Evolutionary conservation across 64 coral and sea anemone genomes (phyloP).

Genomic region (Dendrophyllia cribrosa): DNA sequence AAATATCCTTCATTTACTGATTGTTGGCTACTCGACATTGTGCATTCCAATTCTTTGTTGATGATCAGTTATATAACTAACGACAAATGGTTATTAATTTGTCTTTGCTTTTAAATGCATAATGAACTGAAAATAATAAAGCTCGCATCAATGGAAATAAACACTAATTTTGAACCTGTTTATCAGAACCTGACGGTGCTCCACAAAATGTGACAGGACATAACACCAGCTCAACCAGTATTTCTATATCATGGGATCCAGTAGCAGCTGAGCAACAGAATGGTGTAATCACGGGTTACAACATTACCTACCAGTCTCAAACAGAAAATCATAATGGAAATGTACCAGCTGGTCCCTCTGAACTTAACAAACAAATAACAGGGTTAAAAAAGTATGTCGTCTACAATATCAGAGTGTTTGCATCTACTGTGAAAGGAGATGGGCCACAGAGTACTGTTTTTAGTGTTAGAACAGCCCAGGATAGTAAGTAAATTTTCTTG

Average conservation of each 20-base stretch:
- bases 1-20: no score
- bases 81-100: no score
- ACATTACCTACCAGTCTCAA: background rate
- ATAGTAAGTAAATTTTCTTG: no score
- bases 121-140: no score
- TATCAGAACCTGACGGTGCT: no score
- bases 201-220: no score
- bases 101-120: no score
- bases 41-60: no score
- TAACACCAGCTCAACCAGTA: background rate
- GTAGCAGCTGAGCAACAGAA: background rate
- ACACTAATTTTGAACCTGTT: no score
- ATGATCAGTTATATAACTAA: no score
- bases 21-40: no score
- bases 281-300: background rate
- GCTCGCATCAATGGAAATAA: no score
- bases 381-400: background rate
- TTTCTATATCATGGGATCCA: background rate
- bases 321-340: background rate
- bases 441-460: background rate
- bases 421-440: background rate
- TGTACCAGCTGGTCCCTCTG: background rate
- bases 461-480: background rate
- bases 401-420: slow-evolving; percentile 18
- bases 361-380: background rate